Base-by-base conservation (phyloP, 1,140 invertebrate species). In the Teleogryllus occipitalis region DNA sequence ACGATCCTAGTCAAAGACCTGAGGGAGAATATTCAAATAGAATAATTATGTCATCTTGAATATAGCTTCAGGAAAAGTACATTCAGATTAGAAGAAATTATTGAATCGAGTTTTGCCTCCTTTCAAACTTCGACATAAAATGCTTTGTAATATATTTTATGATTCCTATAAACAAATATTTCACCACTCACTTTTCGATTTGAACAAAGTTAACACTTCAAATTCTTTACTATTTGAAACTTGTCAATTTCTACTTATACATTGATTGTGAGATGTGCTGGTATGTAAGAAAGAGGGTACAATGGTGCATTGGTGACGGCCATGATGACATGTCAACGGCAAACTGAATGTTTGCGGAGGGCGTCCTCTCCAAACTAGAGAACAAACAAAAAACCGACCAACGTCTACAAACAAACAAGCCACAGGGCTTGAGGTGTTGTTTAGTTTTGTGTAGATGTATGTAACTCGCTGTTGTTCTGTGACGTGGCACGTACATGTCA, bases 151-250 rank as follows among this genome's bases (percentile, higher is more conserved):
- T 65, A 65, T 65, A 65, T 65, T 65, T 65, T 65, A 65, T 65
- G 54, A 65, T 65, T 65, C 10, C 54, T 65, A 65, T 65, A 14
- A 65, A 65, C 54, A 65, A 65, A 65, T 65, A 65, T 65, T 18
- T 65, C 54, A 65, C 54, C 54, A 65, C 54, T 65, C 54, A 65
- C 54, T 65, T 65, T 65, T 65, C 54, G 54, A 65, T 65, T 65
- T 65, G 54, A 65, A 65, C 54, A 65, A 65, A 65, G 54, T 65
- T 65, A 65, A 65, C 18, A 65, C 18, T 65, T 65, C 54, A 65
- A 65, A 65, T 65, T 65, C 54, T 65, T 18, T 65, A 65, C 54
- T 65, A 65, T 65, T 65, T 65, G 54, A 65, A 65, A 65, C 54
- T 65, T 65, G 54, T 65, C 54, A 65, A 65, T 65, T 65, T 65